Evolutionary conservation across 2,797 vertebrate genomes (phyloP).

Genomic region (Anguilla pacifica): DNA sequence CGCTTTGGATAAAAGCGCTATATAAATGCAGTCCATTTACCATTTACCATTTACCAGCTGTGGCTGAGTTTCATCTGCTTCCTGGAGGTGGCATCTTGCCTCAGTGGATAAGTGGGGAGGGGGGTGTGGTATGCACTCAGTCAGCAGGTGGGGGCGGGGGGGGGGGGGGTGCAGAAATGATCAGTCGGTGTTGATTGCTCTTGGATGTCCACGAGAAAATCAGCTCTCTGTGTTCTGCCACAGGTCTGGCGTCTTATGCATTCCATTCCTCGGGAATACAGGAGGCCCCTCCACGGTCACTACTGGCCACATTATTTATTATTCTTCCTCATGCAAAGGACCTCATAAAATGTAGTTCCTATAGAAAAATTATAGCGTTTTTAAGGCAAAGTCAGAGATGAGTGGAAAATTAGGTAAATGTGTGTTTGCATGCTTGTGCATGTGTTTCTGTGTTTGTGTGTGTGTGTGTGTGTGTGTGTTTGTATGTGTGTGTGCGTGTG

Average conservation of each 20-base stretch:
- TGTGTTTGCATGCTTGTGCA: background rate
- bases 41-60: no score
- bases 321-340: background rate
- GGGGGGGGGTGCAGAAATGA: slow-evolving; percentile 59
- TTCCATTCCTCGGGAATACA: slow-evolving; percentile 50
- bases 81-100: background rate
- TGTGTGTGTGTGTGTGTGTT: background rate
- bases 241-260: slow-evolving; percentile 54
- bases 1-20: no score
- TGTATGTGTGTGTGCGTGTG: background rate
- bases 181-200: slow-evolving; percentile 58
- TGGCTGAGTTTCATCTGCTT: background rate
- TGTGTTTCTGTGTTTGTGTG: background rate
- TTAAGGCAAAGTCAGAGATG: slow-evolving; percentile 18
- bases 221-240: slow-evolving; percentile 62
- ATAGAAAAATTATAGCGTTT: slow-evolving; percentile 13
- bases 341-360: slow-evolving; percentile 4
- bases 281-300: slow-evolving; percentile 54
- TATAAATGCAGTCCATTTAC: no score
- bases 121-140: slow-evolving; percentile 58
- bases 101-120: slow-evolving; percentile 32
- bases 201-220: slow-evolving; percentile 52
- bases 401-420: background rate
- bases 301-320: background rate
- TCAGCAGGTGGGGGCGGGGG: slow-evolving; percentile 57